Evolutionary conservation across 2,113 vertebrate species (phyloP).

Genomic region (Aramus guarauna): DNA sequence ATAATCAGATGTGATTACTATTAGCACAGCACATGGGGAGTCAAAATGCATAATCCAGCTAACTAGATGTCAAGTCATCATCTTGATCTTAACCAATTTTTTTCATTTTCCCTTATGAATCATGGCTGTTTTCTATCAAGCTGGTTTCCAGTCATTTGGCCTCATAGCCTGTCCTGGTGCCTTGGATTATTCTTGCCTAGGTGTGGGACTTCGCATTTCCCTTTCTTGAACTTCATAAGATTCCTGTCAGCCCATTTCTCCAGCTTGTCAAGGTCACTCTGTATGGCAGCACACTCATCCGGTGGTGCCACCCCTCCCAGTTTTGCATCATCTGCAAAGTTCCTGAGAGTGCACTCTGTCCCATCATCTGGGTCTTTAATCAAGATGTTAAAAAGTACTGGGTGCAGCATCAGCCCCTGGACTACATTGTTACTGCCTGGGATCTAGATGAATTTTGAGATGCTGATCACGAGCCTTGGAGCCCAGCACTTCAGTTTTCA

Average conservation of each 20-base stretch:
- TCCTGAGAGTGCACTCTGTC: neutral
- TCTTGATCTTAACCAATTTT: neutral
- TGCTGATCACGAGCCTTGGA: neutral
- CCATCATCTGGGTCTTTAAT: neutral
- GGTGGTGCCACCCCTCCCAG: neutral
- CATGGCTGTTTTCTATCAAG: neutral
- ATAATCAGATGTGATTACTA: neutral
- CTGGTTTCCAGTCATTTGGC: neutral
- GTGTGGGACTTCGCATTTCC: neutral
- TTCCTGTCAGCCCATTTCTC: neutral
- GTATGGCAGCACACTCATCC: neutral
- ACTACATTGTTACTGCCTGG: neutral
- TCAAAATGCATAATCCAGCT: neutral
- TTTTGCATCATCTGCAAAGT: neutral
- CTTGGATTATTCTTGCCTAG: neutral
- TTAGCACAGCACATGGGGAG: neutral
- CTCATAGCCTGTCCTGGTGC: neutral
- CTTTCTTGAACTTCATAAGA: neutral
- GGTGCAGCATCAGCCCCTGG: neutral
- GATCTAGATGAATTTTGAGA: neutral
- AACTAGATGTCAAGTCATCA: neutral
- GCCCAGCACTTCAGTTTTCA: neutral
- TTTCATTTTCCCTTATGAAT: neutral
- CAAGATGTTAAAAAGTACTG: neutral
- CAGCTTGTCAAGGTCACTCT: neutral